These are phyloP conservation scores for Mirza zaza DNA, from an alignment of 2,113 vertebrate genomes.

Conservation along the genomic window DNA sequence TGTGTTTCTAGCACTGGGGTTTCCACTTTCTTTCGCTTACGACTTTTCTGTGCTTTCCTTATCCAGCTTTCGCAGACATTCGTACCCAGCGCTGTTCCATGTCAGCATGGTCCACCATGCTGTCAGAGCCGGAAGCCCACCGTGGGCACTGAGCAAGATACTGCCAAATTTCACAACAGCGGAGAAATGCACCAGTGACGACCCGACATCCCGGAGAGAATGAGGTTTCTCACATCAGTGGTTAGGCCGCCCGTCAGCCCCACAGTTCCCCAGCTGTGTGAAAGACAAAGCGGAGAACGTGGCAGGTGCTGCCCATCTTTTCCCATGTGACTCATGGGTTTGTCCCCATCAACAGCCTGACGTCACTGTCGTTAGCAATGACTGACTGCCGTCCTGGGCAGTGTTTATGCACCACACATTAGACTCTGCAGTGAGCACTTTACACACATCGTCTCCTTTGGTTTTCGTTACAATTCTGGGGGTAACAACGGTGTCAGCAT, in stretches of 20 bases:
- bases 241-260: neutral
- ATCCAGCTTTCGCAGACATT: neutral
- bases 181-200: neutral
- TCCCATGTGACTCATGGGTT: neutral
- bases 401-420: accelerated
- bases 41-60: neutral
- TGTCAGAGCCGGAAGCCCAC: neutral
- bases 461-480: neutral
- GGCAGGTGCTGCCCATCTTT: neutral
- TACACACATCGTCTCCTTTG: accelerated
- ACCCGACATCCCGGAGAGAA: neutral
- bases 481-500: accelerated
- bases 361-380: neutral
- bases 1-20: neutral
- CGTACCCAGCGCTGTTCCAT: neutral
- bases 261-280: neutral
- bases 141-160: neutral
- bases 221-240: accelerated
- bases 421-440: neutral
- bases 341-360: neutral
- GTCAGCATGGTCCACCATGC: too few species aligned
- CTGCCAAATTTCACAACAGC: neutral
- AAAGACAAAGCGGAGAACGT: neutral
- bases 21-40: neutral
- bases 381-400: accelerated